phyloP scores from a whole-genome alignment of 2,888 invertebrate genomes.

The Ceratothoa steindachneri region DNA sequence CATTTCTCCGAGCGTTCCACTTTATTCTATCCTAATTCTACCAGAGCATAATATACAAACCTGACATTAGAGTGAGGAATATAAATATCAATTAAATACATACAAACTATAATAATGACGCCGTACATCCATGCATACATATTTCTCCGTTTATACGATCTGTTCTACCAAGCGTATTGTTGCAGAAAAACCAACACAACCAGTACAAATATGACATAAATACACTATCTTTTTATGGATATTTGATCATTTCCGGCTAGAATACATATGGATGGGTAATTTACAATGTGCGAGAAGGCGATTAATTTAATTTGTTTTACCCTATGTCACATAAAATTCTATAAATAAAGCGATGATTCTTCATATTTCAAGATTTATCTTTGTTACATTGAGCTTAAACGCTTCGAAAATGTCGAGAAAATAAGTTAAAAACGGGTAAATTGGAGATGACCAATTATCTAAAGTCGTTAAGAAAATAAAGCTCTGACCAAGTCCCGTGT shows the following conservation, averaged over 20 bases:
- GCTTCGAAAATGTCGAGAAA: no score
- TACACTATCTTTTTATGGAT: neutral
- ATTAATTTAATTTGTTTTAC: neutral
- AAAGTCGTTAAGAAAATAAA: neutral
- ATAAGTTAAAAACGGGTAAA: neutral
- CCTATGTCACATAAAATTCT: neutral
- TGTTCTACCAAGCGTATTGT: no score
- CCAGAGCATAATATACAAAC: neutral
- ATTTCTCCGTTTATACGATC: no score
- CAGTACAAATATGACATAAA: no score
- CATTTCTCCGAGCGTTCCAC: no score
- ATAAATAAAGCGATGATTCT: neutral
- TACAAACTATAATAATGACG: neutral
- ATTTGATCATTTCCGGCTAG: neutral
- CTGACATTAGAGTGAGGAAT: neutral
- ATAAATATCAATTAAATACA: neutral
- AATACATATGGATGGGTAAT: neutral
- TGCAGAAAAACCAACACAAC: no score
- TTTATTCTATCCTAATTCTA: neutral
- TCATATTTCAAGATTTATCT: neutral
- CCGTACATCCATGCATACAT: neutral
- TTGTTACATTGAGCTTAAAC: no score
- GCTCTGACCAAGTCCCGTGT: neutral
- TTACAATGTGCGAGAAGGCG: neutral
- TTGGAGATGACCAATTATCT: neutral